phyloP scores from a whole-genome alignment of 2,797 vertebrate species.

The Trematomus bernacchii region DNA sequence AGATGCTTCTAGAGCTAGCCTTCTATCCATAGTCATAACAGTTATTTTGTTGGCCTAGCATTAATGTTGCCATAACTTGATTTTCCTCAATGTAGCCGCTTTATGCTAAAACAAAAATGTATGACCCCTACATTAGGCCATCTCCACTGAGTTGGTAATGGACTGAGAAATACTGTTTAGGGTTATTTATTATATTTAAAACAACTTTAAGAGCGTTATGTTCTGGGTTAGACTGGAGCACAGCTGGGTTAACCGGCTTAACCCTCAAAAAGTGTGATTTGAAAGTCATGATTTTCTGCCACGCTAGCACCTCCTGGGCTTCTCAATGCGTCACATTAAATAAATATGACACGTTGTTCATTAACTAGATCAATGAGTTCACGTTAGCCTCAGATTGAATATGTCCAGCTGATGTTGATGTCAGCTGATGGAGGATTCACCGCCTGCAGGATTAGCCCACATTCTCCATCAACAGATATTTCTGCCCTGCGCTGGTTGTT shows the following conservation, averaged over 20 bases:
- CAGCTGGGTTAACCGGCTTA: background rate
- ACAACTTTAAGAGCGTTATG: background rate
- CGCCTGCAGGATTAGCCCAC: constrained; percentile 14
- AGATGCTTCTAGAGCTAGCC: no score
- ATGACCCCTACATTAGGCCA: no score
- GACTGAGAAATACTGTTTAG: no score
- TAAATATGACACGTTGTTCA: constrained; percentile 51
- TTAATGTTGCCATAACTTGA: no score
- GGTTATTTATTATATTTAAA: no score
- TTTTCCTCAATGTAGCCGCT: no score
- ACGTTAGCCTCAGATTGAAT: constrained; percentile 25
- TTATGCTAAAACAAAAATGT: no score
- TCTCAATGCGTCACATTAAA: constrained; percentile 17
- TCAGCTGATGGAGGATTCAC: constrained; percentile 26
- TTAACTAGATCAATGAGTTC: constrained; percentile 51
- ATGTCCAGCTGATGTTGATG: constrained; percentile 20
- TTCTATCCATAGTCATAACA: no score
- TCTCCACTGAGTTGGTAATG: no score
- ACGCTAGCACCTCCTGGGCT: background rate
- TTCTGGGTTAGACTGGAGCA: background rate
- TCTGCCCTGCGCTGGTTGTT: background rate
- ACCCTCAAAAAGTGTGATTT: background rate
- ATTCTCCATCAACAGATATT: constrained; percentile 25
- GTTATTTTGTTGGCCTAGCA: no score
- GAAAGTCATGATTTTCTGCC: background rate